Conservation (phyloP, 2,888 invertebrate genomes). For the Nemotelus nigrinus region DNA sequence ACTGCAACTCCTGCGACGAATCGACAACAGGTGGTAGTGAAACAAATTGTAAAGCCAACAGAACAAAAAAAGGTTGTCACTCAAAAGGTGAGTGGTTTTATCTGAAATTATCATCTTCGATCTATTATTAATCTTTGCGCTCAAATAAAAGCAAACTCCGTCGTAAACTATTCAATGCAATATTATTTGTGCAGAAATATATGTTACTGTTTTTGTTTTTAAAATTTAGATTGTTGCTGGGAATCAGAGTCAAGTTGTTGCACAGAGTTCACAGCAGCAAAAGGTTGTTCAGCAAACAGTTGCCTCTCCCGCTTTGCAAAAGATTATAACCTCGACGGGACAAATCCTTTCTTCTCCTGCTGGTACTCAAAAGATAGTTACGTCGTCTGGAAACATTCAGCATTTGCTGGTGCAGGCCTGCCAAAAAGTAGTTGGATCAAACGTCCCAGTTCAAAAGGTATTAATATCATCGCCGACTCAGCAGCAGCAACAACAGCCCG, state of each 20-base stretch:
- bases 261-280: slow-evolving; percentile 29
- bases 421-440: slow-evolving; percentile 63
- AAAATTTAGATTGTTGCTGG: slow-evolving; percentile 24
- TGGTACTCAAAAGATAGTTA: slow-evolving; percentile 51
- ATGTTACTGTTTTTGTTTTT: neutral
- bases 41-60: slow-evolving; percentile 52
- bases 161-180: too few species aligned
- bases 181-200: neutral
- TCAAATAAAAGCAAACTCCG: too few species aligned
- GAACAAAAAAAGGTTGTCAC: slow-evolving; percentile 52
- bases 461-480: slow-evolving; percentile 59
- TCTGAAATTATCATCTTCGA: neutral
- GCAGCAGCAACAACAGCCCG: slow-evolving; percentile 50
- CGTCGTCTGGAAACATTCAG: slow-evolving; percentile 57
- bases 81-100: slow-evolving; percentile 56
- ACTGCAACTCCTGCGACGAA: slow-evolving; percentile 44
- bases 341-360: slow-evolving; percentile 51
- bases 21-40: slow-evolving; percentile 49
- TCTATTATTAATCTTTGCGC: neutral
- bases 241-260: slow-evolving; percentile 28
- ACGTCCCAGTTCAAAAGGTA: slow-evolving; percentile 64
- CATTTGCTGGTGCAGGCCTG: slow-evolving; percentile 61
- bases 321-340: slow-evolving; percentile 49
- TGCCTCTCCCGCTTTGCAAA: slow-evolving; percentile 39
- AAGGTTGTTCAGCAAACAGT: slow-evolving; percentile 33